phyloP scores from a whole-genome alignment of 2,888 invertebrate genomes.

The Hipparchia sbordonii region DNA sequence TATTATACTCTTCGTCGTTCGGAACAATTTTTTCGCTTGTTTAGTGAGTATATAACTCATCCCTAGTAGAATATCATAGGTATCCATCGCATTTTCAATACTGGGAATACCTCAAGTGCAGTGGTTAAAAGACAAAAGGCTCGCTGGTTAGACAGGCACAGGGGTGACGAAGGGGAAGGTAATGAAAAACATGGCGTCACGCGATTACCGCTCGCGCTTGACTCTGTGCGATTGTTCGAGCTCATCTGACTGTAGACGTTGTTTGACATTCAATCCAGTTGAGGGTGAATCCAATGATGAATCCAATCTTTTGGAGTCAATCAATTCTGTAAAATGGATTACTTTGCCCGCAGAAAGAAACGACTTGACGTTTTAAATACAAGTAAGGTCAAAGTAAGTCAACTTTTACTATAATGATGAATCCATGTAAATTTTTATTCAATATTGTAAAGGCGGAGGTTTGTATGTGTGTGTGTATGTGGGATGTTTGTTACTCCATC shows the following conservation, averaged over 20 bases:
- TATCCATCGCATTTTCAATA: conserved; percentile 36
- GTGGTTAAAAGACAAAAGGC: conserved; percentile 70
- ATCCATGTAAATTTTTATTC: too few species aligned
- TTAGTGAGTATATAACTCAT: too few species aligned
- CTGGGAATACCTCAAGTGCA: conserved; percentile 44
- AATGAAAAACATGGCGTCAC: conserved; percentile 73
- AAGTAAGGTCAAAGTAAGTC: too few species aligned
- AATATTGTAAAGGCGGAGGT: too few species aligned
- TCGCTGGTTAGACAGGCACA: conserved; percentile 50
- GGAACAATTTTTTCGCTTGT: too few species aligned
- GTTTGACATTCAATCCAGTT: conserved; percentile 17
- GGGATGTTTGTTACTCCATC: too few species aligned
- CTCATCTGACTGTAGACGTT: conserved; percentile 40
- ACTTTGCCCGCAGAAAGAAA: background rate
- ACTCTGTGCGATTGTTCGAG: conserved; percentile 43
- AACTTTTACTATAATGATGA: too few species aligned
- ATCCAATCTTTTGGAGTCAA: conserved; percentile 15
- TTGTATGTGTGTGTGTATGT: too few species aligned
- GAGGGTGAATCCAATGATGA: conserved; percentile 17
- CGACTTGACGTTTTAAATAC: too few species aligned
- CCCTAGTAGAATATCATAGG: too few species aligned
- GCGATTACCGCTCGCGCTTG: conserved; percentile 46
- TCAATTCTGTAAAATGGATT: conserved; percentile 9
- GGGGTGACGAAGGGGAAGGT: conserved; percentile 52
- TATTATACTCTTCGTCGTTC: too few species aligned